A percentile compares a stretch with the other conserved stretches of the same genome.
These are phyloP conservation scores for Metopia argyrocephala DNA, from an alignment of 2,888 invertebrate genomes.

Conservation along the genomic window DNA sequence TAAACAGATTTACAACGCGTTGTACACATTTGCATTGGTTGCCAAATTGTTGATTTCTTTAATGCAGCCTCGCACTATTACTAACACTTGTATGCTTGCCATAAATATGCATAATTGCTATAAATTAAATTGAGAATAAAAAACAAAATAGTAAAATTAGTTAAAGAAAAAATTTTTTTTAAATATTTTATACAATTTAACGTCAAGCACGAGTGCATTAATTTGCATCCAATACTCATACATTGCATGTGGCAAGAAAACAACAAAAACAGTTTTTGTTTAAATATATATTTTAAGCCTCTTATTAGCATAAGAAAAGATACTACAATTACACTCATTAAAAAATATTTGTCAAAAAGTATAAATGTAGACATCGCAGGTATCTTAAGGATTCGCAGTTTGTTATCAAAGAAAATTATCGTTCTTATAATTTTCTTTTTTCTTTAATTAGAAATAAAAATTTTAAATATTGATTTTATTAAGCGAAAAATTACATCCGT, in stretches of 20 bases:
- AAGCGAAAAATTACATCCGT: too few relatives aligned
- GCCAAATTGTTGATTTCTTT: slow-evolving; percentile 35
- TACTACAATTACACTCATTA: not conserved
- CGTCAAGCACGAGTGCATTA: slow-evolving; percentile 63
- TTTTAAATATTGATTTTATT: too few relatives aligned
- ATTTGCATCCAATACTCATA: slow-evolving; percentile 58
- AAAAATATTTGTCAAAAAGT: not conserved
- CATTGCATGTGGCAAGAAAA: slow-evolving; percentile 13
- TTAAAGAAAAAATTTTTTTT: slow-evolving; percentile 34
- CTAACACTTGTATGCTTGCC: not conserved
- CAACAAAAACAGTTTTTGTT: slow-evolving; percentile 37
- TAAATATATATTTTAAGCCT: slow-evolving; percentile 11
- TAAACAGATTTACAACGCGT: not conserved
- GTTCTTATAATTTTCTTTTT: too few relatives aligned
- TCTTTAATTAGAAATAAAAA: too few relatives aligned
- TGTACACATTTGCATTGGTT: not conserved
- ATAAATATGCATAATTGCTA: slow-evolving; percentile 22
- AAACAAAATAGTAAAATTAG: not conserved
- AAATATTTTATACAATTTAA: slow-evolving; percentile 54
- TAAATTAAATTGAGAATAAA: slow-evolving; percentile 43
- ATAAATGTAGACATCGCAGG: too few relatives aligned
- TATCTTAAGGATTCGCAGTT: too few relatives aligned
- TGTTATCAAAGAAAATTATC: too few relatives aligned
- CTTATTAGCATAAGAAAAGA: slow-evolving; percentile 31
- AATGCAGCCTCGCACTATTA: not conserved